Evolutionary conservation across 2,797 vertebrate genomes (phyloP).

Genomic region (Morus bassanus): DNA sequence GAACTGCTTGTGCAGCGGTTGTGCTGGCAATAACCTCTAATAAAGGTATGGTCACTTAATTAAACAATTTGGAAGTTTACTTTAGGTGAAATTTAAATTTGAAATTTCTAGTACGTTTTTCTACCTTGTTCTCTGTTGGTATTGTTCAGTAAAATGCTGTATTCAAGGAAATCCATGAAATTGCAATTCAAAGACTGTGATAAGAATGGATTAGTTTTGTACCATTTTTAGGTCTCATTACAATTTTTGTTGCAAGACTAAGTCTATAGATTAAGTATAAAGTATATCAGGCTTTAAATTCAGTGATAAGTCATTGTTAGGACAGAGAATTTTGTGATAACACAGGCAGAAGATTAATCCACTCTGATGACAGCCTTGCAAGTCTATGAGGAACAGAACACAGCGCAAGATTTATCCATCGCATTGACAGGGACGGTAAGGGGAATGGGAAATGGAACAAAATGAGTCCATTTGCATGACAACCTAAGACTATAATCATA

Average conservation of each 20-base stretch:
- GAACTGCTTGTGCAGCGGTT: constrained; percentile 12
- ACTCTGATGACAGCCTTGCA: constrained; percentile 66
- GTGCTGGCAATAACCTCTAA: not conserved
- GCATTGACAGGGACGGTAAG: constrained; percentile 69
- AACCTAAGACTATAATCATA: constrained; percentile 77
- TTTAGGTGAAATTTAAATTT: constrained; percentile 48
- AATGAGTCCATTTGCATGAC: constrained; percentile 76
- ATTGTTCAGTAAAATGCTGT: constrained; percentile 19
- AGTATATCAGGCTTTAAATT: constrained; percentile 61
- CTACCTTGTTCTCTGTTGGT: not conserved
- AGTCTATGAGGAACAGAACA: constrained; percentile 58
- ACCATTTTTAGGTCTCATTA: constrained; percentile 52
- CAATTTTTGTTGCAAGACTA: constrained; percentile 53
- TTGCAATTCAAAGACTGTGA: constrained; percentile 55
- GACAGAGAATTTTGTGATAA: constrained; percentile 67
- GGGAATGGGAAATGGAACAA: constrained; percentile 71
- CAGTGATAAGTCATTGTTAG: constrained; percentile 63
- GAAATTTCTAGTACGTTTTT: constrained; percentile 7
- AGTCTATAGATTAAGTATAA: constrained; percentile 46
- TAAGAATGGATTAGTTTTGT: constrained; percentile 60
- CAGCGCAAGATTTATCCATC: constrained; percentile 57
- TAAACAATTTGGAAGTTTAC: constrained; percentile 32
- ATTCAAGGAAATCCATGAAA: constrained; percentile 41
- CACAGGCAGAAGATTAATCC: constrained; percentile 68
- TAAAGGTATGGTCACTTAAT: constrained; percentile 10